Evolutionary conservation across 1,140 invertebrate genomes (phyloP).

Genomic region (Drosophila ohnishii): DNA sequence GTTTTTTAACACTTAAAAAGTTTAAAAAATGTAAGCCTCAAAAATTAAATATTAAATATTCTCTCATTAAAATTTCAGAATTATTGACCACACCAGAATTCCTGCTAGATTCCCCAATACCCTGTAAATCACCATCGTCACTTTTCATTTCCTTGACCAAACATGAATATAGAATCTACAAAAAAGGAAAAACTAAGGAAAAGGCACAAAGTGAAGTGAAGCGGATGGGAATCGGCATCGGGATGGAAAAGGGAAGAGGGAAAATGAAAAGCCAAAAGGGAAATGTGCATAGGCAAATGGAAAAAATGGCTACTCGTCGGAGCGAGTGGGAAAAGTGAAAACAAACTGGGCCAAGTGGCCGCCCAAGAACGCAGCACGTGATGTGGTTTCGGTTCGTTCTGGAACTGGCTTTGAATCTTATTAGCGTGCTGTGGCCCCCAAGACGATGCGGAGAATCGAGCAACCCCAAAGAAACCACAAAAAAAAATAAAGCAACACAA

Average conservation of each 20-base stretch:
- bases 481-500: slow-evolving; percentile 12
- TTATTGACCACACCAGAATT: not conserved
- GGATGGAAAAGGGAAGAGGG: slow-evolving; percentile 1
- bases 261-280: not conserved
- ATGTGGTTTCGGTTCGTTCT: slow-evolving; percentile 25
- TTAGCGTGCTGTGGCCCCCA: slow-evolving; percentile 59
- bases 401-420: slow-evolving; percentile 56
- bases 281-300: not conserved
- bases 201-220: slow-evolving; percentile 8
- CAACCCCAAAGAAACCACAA: slow-evolving; percentile 37
- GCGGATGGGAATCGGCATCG: slow-evolving; percentile 1
- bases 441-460: slow-evolving; percentile 31
- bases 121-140: slow-evolving; percentile 13
- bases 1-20: no score
- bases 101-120: not conserved
- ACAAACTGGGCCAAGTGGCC: slow-evolving; percentile 73
- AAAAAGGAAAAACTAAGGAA: not conserved
- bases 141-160: slow-evolving; percentile 29
- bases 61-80: not conserved
- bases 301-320: not conserved
- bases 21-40: no score
- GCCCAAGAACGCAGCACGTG: slow-evolving; percentile 52
- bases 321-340: slow-evolving; percentile 28
- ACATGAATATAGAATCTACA: slow-evolving; percentile 29
- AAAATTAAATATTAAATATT: not conserved